These are phyloP conservation scores for Spodoptera littoralis DNA, from an alignment of 2,888 invertebrate genomes.

Conservation along the genomic window DNA sequence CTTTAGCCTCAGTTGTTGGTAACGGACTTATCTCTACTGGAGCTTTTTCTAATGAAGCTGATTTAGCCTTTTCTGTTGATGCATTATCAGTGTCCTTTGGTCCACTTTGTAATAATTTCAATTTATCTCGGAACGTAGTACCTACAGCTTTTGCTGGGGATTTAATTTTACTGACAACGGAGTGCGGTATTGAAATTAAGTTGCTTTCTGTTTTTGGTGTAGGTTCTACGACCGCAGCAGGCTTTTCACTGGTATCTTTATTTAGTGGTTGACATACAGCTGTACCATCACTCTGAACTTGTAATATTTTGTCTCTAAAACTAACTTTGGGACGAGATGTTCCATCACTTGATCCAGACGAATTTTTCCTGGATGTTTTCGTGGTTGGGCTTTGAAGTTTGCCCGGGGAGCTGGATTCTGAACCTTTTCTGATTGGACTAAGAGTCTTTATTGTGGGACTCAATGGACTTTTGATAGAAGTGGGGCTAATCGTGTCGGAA, in stretches of 20 bases:
- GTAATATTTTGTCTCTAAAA: slow-evolving; percentile 90
- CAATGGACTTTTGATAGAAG: slow-evolving; percentile 85
- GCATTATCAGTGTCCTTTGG: slow-evolving; percentile 73
- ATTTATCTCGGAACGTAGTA: slow-evolving; percentile 84
- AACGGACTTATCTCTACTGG: slow-evolving; percentile 74
- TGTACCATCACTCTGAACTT: slow-evolving; percentile 87
- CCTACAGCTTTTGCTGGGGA: slow-evolving; percentile 86
- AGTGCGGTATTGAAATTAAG: slow-evolving; percentile 85
- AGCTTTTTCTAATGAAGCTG: slow-evolving; percentile 68
- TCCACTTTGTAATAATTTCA: slow-evolving; percentile 82
- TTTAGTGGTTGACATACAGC: slow-evolving; percentile 82
- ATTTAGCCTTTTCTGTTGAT: slow-evolving; percentile 72
- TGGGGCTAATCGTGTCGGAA: slow-evolving; percentile 86
- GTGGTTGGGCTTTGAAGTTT: slow-evolving; percentile 84
- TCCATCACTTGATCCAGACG: slow-evolving; percentile 83
- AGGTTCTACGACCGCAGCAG: slow-evolving; percentile 82
- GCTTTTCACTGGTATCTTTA: slow-evolving; percentile 81
- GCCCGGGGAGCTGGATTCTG: slow-evolving; percentile 85
- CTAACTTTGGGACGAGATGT: slow-evolving; percentile 88
- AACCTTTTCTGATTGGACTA: slow-evolving; percentile 85
- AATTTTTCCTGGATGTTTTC: slow-evolving; percentile 85
- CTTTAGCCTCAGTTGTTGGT: slow-evolving; percentile 71
- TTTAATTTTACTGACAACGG: slow-evolving; percentile 87
- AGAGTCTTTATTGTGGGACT: slow-evolving; percentile 85
- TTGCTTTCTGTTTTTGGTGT: slow-evolving; percentile 83